A percentile compares a stretch with the other conserved stretches of the same genome.
Evolutionary conservation across 2,113 vertebrate genomes (phyloP).

Genomic region (Leucopsar rothschildi): DNA sequence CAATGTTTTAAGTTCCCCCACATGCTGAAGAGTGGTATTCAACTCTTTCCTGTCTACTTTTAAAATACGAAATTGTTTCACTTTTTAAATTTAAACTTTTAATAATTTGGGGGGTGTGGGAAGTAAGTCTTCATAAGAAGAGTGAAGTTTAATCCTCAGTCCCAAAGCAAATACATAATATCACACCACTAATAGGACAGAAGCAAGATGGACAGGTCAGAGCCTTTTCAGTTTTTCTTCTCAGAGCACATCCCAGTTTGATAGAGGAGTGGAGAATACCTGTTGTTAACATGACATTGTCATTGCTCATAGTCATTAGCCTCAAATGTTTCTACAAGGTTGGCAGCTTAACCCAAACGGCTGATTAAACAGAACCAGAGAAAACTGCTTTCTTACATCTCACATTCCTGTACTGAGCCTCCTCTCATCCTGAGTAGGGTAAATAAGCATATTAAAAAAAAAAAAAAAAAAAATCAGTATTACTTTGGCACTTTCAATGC

Average conservation of each 20-base stretch:
- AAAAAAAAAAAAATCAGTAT: background rate
- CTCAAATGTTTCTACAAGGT: background rate
- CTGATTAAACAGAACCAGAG: background rate
- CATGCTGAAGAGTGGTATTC: background rate
- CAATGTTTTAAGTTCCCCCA: background rate
- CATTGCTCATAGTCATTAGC: background rate
- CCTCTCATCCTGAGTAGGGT: background rate
- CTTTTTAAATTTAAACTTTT: background rate
- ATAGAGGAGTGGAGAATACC: background rate
- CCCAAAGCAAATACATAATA: background rate
- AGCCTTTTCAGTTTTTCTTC: background rate
- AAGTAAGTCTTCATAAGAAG: background rate
- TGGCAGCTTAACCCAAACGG: background rate
- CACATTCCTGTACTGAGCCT: background rate
- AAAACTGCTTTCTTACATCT: background rate
- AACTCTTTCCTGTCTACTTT: background rate
- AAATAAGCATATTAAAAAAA: background rate
- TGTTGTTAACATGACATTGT: background rate
- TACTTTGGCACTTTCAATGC: background rate
- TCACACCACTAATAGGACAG: background rate
- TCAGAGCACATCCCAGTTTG: background rate
- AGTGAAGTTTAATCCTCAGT: background rate
- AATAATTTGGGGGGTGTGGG: accelerated
- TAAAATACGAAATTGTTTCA: background rate
- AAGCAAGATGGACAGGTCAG: background rate